Evolutionary conservation across 1,140 invertebrate genomes (phyloP), one percentile per base, ranked within the genome.

Genomic region (Eupeodes corollae): DNA sequence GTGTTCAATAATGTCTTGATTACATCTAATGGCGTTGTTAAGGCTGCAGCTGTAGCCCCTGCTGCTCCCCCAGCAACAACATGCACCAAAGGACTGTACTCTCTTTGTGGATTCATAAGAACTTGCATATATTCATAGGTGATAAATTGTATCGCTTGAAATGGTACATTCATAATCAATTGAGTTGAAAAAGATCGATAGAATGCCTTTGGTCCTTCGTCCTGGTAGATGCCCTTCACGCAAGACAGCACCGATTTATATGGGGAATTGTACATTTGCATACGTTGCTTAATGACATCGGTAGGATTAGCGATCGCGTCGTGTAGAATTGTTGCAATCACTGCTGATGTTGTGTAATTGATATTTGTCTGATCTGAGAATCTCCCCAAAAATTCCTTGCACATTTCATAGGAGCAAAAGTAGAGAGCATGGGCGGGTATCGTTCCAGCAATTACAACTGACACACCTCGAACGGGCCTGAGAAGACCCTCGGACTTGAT

Each of bases 351-450:
- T 26, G 63, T 82, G 70, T 88, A 84, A 40, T 83, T 80, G 52
- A 85, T 63, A 70, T 86, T 78, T 69, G 82, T 79, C 39, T 76
- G 69, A 52, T 73, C 61, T 50, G 75, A 77, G 49, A 75, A 65
- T 60, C 75, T 79, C 45, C 76, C 75, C 52, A 88, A 73, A 51
- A 70, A 72, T 56, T 88, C 79, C 73, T 98, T 98, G 35, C 90
- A 72, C 70, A 88, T 86, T 75, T 99, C 96, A 71, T 99, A 99
- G 62, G 89, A 86, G 48, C 92, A 90, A 76, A 98, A 99, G 73
- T 98, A 99, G 40, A 98, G 75, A n/a, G 96, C 96, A 76, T 99
- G 97, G 44, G 97, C 96, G 38, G 97, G 97, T 38, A 94, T 93
- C 51, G 97, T 93, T 49, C 96, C 94, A 49, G 81, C 69, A 46